phyloP scores from a whole-genome alignment of 2,797 vertebrate genomes.

The Hylomyscus alleni region DNA sequence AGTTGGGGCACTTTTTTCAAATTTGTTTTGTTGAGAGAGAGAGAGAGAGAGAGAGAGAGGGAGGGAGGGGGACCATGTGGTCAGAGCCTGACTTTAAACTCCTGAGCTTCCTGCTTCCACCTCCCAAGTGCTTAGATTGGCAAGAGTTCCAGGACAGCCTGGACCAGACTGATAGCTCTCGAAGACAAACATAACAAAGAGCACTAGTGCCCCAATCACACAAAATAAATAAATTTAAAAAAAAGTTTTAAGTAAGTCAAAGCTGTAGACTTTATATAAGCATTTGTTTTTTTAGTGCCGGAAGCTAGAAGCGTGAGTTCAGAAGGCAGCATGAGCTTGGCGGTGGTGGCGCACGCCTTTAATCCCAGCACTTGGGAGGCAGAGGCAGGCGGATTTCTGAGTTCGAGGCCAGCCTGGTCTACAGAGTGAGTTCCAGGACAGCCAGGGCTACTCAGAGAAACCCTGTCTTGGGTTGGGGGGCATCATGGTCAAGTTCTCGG shows the following conservation, averaged over 20 bases:
- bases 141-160: neutral
- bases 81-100: no score
- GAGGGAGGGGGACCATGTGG: no score
- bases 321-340: neutral
- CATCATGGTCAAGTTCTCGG: neutral
- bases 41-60: neutral
- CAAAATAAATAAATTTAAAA: neutral
- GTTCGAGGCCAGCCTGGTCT: no score
- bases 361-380: no score
- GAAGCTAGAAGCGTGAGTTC: neutral
- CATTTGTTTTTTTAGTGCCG: neutral
- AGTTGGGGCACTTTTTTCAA: neutral
- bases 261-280: neutral
- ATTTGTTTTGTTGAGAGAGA: neutral
- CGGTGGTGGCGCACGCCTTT: no score
- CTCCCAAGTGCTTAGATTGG: neutral
- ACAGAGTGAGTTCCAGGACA: no score
- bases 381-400: no score
- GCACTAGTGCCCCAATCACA: no score
- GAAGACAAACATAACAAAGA: neutral
- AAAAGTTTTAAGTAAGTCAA: neutral
- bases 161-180: neutral
- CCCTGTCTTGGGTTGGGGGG: no score
- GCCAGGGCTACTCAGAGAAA: no score
- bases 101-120: neutral